These are phyloP conservation scores for Poliocrania exsul DNA, from an alignment of 2,797 vertebrate genomes.

Conservation along the genomic window DNA sequence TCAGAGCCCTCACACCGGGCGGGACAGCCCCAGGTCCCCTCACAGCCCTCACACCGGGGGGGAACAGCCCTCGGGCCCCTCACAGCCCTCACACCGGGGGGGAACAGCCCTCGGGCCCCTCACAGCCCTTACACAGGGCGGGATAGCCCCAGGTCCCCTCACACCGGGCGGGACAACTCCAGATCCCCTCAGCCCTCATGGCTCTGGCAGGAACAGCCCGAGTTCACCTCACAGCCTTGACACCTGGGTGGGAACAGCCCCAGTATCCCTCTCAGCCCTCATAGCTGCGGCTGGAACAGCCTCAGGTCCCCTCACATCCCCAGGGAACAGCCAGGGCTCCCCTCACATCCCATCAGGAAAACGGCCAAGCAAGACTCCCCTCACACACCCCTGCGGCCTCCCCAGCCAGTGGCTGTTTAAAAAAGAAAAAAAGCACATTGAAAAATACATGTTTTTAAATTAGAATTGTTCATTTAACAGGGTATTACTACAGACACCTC, in stretches of 20 bases:
- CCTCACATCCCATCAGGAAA: background rate
- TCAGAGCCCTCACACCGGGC: too few species aligned
- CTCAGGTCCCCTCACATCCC: background rate
- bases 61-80: too few species aligned
- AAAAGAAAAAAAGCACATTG: background rate
- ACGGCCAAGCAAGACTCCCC: too few species aligned
- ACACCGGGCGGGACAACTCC: too few species aligned
- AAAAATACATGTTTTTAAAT: rapidly evolving
- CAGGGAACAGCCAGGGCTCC: background rate
- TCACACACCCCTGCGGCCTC: rapidly evolving
- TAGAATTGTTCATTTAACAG: background rate
- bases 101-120: background rate
- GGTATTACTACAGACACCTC: too few species aligned
- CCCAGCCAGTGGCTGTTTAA: too few species aligned
- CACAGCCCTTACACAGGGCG: background rate
- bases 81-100: too few species aligned
- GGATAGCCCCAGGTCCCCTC: background rate
- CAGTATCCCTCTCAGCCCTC: background rate
- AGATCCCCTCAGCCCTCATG: background rate
- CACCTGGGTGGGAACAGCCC: too few species aligned
- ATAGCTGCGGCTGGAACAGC: too few species aligned
- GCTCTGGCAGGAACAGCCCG: background rate
- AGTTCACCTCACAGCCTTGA: background rate
- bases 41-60: too few species aligned
- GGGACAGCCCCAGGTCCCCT: too few species aligned